Conservation (phyloP, 2,797 vertebrate species). For the Chloroceryle inda region DNA sequence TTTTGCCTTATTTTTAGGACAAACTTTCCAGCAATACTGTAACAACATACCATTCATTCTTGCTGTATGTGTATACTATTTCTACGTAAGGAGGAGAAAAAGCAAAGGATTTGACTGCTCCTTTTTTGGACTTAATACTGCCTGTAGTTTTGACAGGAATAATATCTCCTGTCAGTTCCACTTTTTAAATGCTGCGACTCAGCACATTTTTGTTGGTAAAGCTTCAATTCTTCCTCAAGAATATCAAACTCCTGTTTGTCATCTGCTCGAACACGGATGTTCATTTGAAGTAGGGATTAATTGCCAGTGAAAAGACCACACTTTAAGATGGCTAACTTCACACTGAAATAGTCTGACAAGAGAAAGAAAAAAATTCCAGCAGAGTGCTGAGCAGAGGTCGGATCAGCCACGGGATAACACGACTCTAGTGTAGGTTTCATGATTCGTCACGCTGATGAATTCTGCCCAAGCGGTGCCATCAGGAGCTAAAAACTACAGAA, state of each 20-base stretch:
- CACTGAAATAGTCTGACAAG: background rate
- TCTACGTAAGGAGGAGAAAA: background rate
- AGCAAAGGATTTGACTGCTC: background rate
- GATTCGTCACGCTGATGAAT: fast-evolving
- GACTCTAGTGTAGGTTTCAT: background rate
- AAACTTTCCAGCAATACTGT: background rate
- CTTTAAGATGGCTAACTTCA: background rate
- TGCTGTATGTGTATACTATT: background rate
- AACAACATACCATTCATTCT: background rate
- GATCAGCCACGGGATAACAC: background rate
- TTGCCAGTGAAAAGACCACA: background rate
- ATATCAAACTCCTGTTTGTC: background rate
- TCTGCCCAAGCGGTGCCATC: background rate
- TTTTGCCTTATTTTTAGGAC: background rate
- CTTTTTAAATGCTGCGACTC: background rate
- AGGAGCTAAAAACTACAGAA: background rate
- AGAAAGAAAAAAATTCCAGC: background rate
- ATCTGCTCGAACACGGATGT: background rate
- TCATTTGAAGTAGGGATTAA: background rate
- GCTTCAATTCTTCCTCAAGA: background rate
- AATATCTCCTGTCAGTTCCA: background rate
- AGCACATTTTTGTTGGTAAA: background rate
- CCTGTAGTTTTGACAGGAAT: background rate
- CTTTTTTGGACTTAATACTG: background rate
- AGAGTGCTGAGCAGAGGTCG: background rate